phyloP scores from a whole-genome alignment of 2,113 vertebrate species.

The Aspidoscelis tigris region DNA sequence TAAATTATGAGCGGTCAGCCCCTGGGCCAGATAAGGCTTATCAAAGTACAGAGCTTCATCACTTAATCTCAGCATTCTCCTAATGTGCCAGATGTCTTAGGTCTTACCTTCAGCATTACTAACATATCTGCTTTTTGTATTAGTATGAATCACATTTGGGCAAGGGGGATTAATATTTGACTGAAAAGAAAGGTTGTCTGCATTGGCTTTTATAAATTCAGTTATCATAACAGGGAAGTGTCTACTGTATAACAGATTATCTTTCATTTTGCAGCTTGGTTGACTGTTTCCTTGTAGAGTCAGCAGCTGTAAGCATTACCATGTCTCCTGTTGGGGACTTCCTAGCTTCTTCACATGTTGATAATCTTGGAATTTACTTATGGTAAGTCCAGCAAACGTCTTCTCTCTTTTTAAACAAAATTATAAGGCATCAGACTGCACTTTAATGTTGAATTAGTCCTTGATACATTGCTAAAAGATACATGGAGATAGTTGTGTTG shows the following conservation, averaged over 20 bases:
- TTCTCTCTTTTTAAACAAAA: not conserved
- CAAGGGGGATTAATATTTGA: not conserved
- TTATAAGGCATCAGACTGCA: not conserved
- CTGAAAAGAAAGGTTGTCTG: not conserved
- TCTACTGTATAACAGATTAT: not conserved
- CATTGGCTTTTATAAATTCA: not conserved
- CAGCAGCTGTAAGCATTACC: constrained; percentile 86
- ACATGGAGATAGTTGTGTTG: not conserved
- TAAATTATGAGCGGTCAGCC: not conserved
- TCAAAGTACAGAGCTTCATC: not conserved
- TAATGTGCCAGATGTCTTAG: not conserved
- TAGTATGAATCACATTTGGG: no score
- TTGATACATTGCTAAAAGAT: not conserved
- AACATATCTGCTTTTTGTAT: not conserved
- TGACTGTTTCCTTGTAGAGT: constrained; percentile 92
- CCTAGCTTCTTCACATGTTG: constrained; percentile 90
- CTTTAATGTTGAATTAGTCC: not conserved
- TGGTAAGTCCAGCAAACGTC: constrained; percentile 81
- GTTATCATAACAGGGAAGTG: not conserved
- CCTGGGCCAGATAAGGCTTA: no score
- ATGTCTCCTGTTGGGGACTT: constrained; percentile 97
- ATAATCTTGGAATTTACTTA: constrained; percentile 91
- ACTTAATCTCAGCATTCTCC: not conserved
- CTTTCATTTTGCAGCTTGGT: constrained; percentile 78
- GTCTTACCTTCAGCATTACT: no score